A percentile compares a stretch with the other conserved stretches of the same genome.
Conservation (phyloP, 2,888 invertebrate species). For the Craniophora ligustri region DNA sequence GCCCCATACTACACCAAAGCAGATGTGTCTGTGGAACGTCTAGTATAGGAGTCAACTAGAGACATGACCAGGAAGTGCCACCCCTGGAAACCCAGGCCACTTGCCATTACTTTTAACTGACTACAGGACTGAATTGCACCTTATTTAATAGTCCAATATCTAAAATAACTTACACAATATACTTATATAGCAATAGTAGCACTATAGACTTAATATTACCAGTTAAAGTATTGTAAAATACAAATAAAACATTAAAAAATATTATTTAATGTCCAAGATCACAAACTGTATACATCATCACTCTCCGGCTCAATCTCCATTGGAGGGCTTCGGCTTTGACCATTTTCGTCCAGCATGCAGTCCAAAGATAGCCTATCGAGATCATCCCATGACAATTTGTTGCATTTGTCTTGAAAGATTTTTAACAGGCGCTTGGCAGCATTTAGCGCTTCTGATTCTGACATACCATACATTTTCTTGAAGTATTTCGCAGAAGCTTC, state of each 20-base stretch:
- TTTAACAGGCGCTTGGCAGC: constrained; percentile 89
- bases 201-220: constrained; percentile 26
- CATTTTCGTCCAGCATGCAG: constrained; percentile 67
- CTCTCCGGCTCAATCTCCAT: constrained; percentile 62
- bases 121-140: too few relatives aligned
- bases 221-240: constrained; percentile 38
- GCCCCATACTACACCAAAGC: too few relatives aligned
- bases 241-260: constrained; percentile 37
- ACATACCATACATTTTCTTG: constrained; percentile 86
- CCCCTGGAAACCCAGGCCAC: too few relatives aligned
- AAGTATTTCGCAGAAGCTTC: constrained; percentile 89
- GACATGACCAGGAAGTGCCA: too few relatives aligned
- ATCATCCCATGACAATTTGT: constrained; percentile 89
- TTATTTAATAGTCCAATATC: constrained; percentile 3
- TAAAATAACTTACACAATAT: constrained; percentile 43
- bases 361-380: constrained; percentile 86
- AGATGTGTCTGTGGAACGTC: too few relatives aligned
- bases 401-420: constrained; percentile 85
- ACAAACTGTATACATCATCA: constrained; percentile 69
- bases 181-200: constrained; percentile 44
- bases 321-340: constrained; percentile 49
- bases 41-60: too few relatives aligned
- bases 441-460: constrained; percentile 90
- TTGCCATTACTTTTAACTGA: too few relatives aligned
- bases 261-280: constrained; percentile 52